Evolutionary conservation across 2,113 vertebrate species (phyloP).

Genomic region (Apodemus sylvaticus): DNA sequence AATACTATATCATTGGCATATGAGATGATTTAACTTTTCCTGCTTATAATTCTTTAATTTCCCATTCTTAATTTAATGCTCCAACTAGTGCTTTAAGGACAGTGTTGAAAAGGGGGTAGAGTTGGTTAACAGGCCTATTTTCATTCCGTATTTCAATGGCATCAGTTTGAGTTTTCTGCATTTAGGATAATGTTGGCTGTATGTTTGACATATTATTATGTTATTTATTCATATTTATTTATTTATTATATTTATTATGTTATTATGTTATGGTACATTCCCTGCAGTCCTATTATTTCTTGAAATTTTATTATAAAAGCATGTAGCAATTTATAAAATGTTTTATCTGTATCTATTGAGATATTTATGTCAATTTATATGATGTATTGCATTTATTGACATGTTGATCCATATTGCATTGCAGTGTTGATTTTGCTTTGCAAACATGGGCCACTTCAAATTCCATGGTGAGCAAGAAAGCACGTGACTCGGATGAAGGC

Average conservation of each 20-base stretch:
- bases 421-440: neutral
- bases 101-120: neutral
- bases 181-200: neutral
- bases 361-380: neutral
- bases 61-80: neutral
- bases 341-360: neutral
- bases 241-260: too few species aligned
- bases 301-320: neutral
- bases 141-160: neutral
- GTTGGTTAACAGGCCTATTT: neutral
- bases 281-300: neutral
- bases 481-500: neutral
- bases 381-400: neutral
- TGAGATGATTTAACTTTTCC: neutral
- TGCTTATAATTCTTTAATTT: neutral
- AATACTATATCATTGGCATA: neutral
- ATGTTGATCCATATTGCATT: neutral
- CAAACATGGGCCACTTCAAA: neutral
- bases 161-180: neutral
- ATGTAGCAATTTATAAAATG: neutral
- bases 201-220: neutral
- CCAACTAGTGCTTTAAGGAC: neutral
- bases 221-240: too few species aligned
- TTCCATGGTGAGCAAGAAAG: neutral
- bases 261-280: neutral